These are phyloP conservation scores for Parthenolecanium corni DNA, from an alignment of 2,888 invertebrate species.

Conservation along the genomic window DNA sequence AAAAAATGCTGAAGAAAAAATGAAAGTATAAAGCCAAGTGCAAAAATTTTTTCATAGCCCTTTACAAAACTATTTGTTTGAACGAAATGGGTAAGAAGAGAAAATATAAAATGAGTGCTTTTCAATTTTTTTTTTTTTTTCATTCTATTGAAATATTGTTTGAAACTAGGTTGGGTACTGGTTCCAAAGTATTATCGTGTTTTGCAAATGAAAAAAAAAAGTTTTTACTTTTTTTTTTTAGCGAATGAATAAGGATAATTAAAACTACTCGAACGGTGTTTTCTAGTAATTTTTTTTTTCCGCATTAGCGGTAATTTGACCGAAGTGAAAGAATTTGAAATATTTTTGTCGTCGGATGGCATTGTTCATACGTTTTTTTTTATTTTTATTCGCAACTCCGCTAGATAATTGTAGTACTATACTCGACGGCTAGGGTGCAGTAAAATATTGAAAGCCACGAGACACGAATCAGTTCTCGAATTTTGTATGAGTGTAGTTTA, in stretches of 20 bases:
- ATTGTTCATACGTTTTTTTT: too few species aligned
- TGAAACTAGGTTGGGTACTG: slow-evolving; percentile 4
- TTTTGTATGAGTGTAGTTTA: too few species aligned
- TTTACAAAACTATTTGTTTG: not conserved
- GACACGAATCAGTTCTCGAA: too few species aligned
- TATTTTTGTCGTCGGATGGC: too few species aligned
- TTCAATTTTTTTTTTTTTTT: slow-evolving; percentile 1
- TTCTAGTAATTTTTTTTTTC: too few species aligned
- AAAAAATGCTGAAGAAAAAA: not conserved
- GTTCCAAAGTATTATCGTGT: not conserved
- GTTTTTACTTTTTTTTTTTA: not conserved
- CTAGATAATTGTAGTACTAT: too few species aligned
- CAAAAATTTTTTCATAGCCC: not conserved
- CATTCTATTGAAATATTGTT: not conserved
- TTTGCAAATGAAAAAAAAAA: not conserved
- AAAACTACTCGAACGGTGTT: not conserved
- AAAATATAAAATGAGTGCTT: not conserved
- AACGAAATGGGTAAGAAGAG: not conserved
- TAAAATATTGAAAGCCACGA: too few species aligned
- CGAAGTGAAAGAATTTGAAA: too few species aligned
- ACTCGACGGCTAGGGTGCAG: too few species aligned
- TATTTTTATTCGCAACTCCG: too few species aligned
- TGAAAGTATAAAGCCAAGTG: not conserved
- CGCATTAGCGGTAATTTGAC: too few species aligned
- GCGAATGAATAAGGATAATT: slow-evolving; percentile 3